Evolutionary conservation across 2,888 invertebrate species (phyloP).

Genomic region (Kuschelorhynchus macadamiae): DNA sequence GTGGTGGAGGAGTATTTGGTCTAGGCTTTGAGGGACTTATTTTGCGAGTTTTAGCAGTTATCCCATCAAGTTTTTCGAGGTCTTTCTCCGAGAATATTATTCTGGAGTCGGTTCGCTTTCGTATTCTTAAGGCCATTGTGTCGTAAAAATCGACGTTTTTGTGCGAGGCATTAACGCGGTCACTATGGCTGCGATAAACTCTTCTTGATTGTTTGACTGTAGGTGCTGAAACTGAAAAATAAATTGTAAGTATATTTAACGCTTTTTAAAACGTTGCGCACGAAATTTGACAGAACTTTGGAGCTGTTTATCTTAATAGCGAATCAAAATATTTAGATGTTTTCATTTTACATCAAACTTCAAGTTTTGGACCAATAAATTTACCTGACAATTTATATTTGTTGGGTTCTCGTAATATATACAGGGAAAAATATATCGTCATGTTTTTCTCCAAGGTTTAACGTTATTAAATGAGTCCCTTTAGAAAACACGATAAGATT

Average conservation of each 20-base stretch:
- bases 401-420: no score
- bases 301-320: no score
- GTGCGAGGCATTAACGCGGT: constrained; percentile 63
- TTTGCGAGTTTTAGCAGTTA: constrained; percentile 57
- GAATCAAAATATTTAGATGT: no score
- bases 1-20: constrained; percentile 71
- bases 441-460: no score
- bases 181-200: constrained; percentile 67
- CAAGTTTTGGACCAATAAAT: no score
- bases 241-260: neutral
- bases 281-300: no score
- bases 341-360: no score
- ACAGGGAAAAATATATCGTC: no score
- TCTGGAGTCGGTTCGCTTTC: constrained; percentile 74
- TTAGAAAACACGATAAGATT: no score
- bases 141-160: constrained; percentile 78
- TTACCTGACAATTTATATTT: no score
- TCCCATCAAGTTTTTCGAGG: constrained; percentile 62
- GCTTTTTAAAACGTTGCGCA: neutral
- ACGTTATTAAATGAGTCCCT: no score
- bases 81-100: constrained; percentile 71
- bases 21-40: constrained; percentile 58
- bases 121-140: constrained; percentile 85
- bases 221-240: constrained; percentile 15
- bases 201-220: constrained; percentile 30